These are phyloP conservation scores for Lagopus leucura DNA, from an alignment of 2,113 vertebrate species.

Conservation along the genomic window DNA sequence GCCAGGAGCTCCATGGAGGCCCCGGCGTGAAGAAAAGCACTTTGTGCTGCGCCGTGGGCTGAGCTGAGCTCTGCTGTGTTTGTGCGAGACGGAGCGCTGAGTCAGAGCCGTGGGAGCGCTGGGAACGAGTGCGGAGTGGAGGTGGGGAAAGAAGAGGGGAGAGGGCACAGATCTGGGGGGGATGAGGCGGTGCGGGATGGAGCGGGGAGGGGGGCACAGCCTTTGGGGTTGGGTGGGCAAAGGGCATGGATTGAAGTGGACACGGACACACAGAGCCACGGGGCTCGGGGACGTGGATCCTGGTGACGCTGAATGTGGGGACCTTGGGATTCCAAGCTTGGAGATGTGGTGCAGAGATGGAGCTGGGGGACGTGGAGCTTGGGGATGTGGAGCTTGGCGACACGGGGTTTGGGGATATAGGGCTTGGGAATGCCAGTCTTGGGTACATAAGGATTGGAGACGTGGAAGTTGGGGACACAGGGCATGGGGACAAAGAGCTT, in stretches of 20 bases:
- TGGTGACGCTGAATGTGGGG: too few relatives aligned
- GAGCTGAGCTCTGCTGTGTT: constrained; percentile 29
- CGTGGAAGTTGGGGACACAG: too few relatives aligned
- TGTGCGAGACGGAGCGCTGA: constrained; percentile 39
- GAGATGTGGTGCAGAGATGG: accelerated
- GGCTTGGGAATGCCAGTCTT: background rate
- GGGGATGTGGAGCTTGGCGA: too few relatives aligned
- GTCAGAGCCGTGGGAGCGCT: constrained; percentile 33
- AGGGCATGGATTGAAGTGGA: accelerated
- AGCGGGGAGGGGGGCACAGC: background rate
- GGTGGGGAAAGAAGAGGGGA: background rate
- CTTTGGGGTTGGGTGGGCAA: accelerated
- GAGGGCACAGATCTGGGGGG: too few relatives aligned
- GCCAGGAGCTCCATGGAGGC: background rate
- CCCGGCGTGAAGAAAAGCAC: background rate
- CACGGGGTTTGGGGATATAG: too few relatives aligned
- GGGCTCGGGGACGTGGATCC: background rate
- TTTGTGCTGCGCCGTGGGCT: background rate
- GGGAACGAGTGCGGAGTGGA: background rate
- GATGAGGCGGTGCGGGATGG: accelerated
- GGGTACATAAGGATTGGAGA: background rate
- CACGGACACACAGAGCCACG: accelerated
- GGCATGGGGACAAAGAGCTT: background rate
- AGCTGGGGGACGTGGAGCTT: too few relatives aligned
- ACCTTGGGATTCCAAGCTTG: background rate